Conservation (phyloP, 2,113 vertebrate genomes). For the Ophthalmotilapia sp. region DNA sequence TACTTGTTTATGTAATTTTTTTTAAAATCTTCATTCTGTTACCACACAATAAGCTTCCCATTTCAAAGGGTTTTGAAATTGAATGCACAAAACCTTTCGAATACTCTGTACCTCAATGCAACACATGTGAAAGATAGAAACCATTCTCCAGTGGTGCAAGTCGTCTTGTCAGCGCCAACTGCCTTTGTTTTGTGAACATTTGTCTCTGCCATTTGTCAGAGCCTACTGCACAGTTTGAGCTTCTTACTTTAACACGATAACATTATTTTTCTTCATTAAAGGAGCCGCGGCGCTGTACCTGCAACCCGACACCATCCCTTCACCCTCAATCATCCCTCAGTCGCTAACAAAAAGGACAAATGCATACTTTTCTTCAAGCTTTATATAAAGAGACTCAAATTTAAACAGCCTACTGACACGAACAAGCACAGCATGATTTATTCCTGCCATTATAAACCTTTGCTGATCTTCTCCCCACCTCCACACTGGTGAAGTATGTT, state of each 20-base stretch:
- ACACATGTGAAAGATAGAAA: slow-evolving; percentile 3
- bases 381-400: slow-evolving; percentile 42
- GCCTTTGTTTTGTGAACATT: slow-evolving; percentile 42
- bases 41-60: background rate
- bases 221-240: slow-evolving; percentile 26
- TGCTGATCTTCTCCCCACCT: slow-evolving; percentile 54
- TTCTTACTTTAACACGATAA: slow-evolving; percentile 33
- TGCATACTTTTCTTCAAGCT: slow-evolving; percentile 23
- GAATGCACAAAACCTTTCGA: background rate
- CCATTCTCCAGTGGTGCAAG: background rate
- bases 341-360: slow-evolving; percentile 19
- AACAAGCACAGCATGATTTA: slow-evolving; percentile 66
- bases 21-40: background rate
- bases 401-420: slow-evolving; percentile 63
- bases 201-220: slow-evolving; percentile 38
- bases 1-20: background rate
- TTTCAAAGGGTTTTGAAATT: background rate
- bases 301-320: slow-evolving; percentile 51
- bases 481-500: slow-evolving; percentile 66
- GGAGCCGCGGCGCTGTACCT: background rate
- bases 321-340: slow-evolving; percentile 26
- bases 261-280: slow-evolving; percentile 47
- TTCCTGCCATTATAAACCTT: slow-evolving; percentile 71
- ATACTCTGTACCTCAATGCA: background rate
- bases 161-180: slow-evolving; percentile 15